phyloP scores from a whole-genome alignment of 1,140 invertebrate species.

The Vollenhovia emeryi region DNA sequence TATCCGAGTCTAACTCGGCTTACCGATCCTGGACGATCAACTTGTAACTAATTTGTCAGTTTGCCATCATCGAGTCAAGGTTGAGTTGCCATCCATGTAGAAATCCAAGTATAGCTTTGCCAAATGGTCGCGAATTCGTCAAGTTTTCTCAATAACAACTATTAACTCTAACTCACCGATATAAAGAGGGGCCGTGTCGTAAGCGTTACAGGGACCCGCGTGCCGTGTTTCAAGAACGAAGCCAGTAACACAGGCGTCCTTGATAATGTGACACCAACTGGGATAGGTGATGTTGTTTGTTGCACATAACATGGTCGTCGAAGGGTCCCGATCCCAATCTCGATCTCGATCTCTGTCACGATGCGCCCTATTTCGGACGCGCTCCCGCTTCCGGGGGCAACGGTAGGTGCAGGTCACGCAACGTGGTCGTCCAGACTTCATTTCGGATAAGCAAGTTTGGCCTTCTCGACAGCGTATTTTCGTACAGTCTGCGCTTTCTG shows the following conservation, averaged over 20 bases:
- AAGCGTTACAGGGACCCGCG: slow-evolving; percentile 88
- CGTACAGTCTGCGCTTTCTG: slow-evolving; percentile 91
- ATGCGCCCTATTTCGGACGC: slow-evolving; percentile 80
- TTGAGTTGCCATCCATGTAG: too few relatives aligned
- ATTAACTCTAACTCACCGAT: slow-evolving; percentile 76
- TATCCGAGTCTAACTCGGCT: not conserved
- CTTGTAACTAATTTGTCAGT: not conserved
- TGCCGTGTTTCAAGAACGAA: slow-evolving; percentile 91
- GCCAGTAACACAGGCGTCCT: slow-evolving; percentile 93
- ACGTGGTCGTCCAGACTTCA: slow-evolving; percentile 89
- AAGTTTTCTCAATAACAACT: slow-evolving; percentile 6
- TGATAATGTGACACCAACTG: slow-evolving; percentile 95
- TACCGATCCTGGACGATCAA: not conserved
- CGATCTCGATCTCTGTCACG: slow-evolving; percentile 83
- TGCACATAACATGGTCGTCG: slow-evolving; percentile 89
- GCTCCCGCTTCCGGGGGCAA: slow-evolving; percentile 84
- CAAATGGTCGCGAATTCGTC: too few relatives aligned
- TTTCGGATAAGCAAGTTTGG: slow-evolving; percentile 92
- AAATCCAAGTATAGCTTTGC: too few relatives aligned
- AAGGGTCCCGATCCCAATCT: slow-evolving; percentile 82
- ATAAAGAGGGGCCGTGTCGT: slow-evolving; percentile 78
- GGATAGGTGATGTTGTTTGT: slow-evolving; percentile 93
- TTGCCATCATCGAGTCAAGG: not conserved
- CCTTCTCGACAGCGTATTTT: slow-evolving; percentile 90
- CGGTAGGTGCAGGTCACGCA: slow-evolving; percentile 91